Evolutionary conservation across 30 jellyfish, hydroid and myxozoan species (phyloP).

Genomic region (Hydra vulgaris): DNA sequence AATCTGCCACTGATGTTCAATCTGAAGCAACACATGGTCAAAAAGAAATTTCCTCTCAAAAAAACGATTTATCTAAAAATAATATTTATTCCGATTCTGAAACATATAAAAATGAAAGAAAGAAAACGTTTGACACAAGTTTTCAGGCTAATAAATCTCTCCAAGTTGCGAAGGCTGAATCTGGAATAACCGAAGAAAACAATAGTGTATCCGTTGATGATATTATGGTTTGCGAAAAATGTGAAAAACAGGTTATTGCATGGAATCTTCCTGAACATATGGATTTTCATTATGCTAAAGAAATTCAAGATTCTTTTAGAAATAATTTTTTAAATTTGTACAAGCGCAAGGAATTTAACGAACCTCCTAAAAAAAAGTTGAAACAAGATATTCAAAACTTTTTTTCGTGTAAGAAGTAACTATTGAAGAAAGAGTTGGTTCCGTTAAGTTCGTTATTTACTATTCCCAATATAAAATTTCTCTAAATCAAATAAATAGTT

Average conservation of each 20-base stretch:
- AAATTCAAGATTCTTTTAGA: constrained; percentile 30
- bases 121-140: no score
- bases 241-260: constrained; percentile 55
- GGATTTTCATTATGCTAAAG: constrained; percentile 92
- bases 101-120: no score
- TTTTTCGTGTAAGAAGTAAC: neutral
- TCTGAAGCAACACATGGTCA: neutral
- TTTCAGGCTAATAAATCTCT: neutral
- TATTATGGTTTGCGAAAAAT: constrained; percentile 51
- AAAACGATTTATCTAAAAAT: neutral
- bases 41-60: neutral
- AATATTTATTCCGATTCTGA: no score
- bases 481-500: no score
- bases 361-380: neutral
- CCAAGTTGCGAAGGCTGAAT: neutral
- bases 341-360: neutral
- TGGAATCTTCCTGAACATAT: constrained; percentile 90
- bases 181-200: neutral
- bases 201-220: constrained; percentile 34
- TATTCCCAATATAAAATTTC: no score
- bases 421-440: neutral
- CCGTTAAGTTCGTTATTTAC: no score
- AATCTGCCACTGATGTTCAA: neutral
- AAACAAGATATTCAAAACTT: neutral
- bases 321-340: constrained; percentile 11